Evolutionary conservation across 2,888 invertebrate genomes (phyloP).

Genomic region (Drosophila robusta): DNA sequence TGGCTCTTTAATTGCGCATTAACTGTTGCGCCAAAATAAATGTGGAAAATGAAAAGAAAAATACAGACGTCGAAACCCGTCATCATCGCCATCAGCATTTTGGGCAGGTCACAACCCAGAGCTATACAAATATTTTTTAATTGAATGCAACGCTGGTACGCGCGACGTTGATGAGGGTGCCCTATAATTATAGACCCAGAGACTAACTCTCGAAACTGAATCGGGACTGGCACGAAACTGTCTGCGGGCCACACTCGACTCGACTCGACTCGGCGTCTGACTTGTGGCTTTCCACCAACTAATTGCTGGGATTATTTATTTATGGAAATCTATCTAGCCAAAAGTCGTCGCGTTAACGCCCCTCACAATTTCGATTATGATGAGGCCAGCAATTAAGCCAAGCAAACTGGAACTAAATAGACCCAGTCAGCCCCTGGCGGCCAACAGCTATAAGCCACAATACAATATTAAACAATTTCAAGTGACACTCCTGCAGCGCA

Average conservation of each 20-base stretch:
- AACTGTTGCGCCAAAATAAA: conserved; percentile 48
- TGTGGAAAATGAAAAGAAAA: conserved; percentile 3
- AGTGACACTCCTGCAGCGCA: conserved; percentile 13
- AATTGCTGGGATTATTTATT: conserved; percentile 69
- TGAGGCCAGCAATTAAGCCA: conserved; percentile 41
- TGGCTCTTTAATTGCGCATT: conserved; percentile 65
- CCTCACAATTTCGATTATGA: conserved; percentile 36
- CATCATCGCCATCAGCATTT: conserved; percentile 30
- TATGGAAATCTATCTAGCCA: conserved; percentile 68
- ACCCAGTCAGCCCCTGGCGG: not conserved
- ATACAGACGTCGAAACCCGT: conserved; percentile 28
- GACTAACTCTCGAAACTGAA: conserved; percentile 21
- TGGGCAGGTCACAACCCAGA: conserved; percentile 47
- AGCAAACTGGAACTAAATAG: conserved; percentile 6
- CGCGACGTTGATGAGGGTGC: conserved; percentile 70
- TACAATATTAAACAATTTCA: not conserved
- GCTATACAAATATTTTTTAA: conserved; percentile 59
- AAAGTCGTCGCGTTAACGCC: conserved; percentile 60
- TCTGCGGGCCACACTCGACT: conserved; percentile 22
- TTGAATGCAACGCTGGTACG: conserved; percentile 56
- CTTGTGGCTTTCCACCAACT: conserved; percentile 56
- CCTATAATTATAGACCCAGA: conserved; percentile 61
- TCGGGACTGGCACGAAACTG: conserved; percentile 46
- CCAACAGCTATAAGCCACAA: not conserved
- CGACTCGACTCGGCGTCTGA: conserved; percentile 18